Conservation (phyloP, 35 echinoderm and acorn worm genomes). For the Holothuria glaberrima region DNA sequence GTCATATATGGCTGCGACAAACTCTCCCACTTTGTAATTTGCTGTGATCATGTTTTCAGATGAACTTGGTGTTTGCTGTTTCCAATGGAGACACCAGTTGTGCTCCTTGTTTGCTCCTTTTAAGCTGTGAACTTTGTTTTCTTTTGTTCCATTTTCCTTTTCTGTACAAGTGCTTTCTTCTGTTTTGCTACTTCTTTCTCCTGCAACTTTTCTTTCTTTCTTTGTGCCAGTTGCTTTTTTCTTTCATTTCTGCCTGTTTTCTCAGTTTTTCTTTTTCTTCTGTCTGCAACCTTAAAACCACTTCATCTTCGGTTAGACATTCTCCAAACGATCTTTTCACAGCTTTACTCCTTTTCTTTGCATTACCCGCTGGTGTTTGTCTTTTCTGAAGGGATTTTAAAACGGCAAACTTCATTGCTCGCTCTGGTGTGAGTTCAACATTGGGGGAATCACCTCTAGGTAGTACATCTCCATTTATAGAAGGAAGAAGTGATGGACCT, state of each 20-base stretch:
- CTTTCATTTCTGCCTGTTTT: slow-evolving; percentile 1
- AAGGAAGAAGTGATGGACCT: no score
- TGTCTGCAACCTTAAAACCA: neutral
- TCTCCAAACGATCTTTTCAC: slow-evolving; percentile 49
- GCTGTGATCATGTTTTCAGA: slow-evolving; percentile 56
- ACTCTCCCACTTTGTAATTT: slow-evolving; percentile 56
- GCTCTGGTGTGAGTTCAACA: no score
- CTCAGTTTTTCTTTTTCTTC: neutral
- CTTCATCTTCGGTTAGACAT: slow-evolving; percentile 15
- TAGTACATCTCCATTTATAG: no score
- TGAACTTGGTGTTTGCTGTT: neutral
- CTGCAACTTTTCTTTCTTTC: slow-evolving; percentile 30
- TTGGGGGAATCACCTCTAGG: no score
- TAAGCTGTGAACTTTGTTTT: neutral
- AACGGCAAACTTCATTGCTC: neutral
- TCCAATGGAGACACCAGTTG: neutral
- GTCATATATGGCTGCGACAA: slow-evolving; percentile 48
- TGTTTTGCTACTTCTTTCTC: slow-evolving; percentile 36
- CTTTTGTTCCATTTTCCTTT: slow-evolving; percentile 39
- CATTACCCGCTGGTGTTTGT: neutral
- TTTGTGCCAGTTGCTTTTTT: slow-evolving; percentile 20
- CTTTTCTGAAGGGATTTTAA: no score
- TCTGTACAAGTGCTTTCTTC: no score
- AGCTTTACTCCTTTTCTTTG: slow-evolving; percentile 26
- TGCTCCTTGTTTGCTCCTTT: slow-evolving; percentile 36